Conservation (phyloP, 2,888 invertebrate genomes). For the Zygogramma bicolorata region DNA sequence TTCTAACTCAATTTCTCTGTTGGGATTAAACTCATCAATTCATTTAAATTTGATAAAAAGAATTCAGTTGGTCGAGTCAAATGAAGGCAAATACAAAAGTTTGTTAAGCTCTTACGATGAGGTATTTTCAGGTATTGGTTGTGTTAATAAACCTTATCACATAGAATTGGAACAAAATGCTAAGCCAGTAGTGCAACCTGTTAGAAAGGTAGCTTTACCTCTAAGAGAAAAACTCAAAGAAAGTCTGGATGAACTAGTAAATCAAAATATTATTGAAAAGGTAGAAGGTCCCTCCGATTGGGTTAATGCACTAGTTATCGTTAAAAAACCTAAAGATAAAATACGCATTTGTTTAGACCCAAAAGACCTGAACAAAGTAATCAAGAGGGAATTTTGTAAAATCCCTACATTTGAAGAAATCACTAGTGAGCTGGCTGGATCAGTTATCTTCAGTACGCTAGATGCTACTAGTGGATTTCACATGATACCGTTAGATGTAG, state of each 20-base stretch:
- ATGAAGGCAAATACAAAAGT: no score
- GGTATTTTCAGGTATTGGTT: slow-evolving; percentile 44
- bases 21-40: slow-evolving; percentile 12
- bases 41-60: slow-evolving; percentile 26
- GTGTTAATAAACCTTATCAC: slow-evolving; percentile 42
- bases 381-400: slow-evolving; percentile 36
- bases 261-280: slow-evolving; percentile 39
- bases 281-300: slow-evolving; percentile 39
- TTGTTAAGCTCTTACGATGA: not conserved
- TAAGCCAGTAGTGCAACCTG: slow-evolving; percentile 24
- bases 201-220: not conserved
- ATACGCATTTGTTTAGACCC: slow-evolving; percentile 39
- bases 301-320: slow-evolving; percentile 48
- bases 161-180: slow-evolving; percentile 45
- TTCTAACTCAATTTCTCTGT: slow-evolving; percentile 6
- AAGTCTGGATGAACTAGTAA: slow-evolving; percentile 35
- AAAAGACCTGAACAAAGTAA: slow-evolving; percentile 36
- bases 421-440: slow-evolving; percentile 24
- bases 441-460: not conserved
- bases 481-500: slow-evolving; percentile 22
- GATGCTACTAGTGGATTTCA: slow-evolving; percentile 28
- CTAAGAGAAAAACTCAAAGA: slow-evolving; percentile 32
- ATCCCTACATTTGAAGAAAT: slow-evolving; percentile 43
- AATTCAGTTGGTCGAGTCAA: not conserved
- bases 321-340: slow-evolving; percentile 32